A percentile compares a stretch with the other conserved stretches of the same genome.
Conservation (phyloP, 2,113 vertebrate genomes). For the Turnix velox region DNA sequence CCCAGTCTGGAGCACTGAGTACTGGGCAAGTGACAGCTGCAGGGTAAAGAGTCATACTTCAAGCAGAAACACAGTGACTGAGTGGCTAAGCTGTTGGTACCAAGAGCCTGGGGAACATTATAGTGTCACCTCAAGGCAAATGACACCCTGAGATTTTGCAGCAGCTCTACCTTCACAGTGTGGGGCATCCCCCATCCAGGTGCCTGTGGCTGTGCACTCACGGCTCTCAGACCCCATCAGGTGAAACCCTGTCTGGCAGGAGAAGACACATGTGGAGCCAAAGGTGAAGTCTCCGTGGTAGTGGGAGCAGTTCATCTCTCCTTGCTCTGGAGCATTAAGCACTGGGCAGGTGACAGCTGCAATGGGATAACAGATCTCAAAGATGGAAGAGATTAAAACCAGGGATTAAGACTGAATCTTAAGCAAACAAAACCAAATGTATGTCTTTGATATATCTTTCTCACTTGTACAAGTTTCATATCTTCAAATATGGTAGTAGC, state of each 20-base stretch:
- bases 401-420: background rate
- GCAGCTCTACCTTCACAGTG: conserved; percentile 42
- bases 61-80: background rate
- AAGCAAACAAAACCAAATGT: background rate
- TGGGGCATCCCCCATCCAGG: conserved; percentile 33
- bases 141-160: background rate
- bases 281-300: conserved; percentile 55
- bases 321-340: background rate
- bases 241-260: conserved; percentile 69
- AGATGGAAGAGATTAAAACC: background rate
- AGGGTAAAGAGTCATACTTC: background rate
- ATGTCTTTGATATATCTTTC: background rate
- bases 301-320: conserved; percentile 68
- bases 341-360: background rate
- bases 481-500: background rate
- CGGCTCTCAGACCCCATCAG: conserved; percentile 27
- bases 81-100: fast-evolving
- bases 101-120: background rate
- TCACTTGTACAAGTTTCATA: background rate
- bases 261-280: conserved; percentile 71
- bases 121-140: background rate
- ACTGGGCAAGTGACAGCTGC: conserved; percentile 28
- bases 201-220: conserved; percentile 58
- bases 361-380: background rate
- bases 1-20: conserved; percentile 21